phyloP scores from a whole-genome alignment of 2,888 invertebrate genomes.

The Melipona bicolor region DNA sequence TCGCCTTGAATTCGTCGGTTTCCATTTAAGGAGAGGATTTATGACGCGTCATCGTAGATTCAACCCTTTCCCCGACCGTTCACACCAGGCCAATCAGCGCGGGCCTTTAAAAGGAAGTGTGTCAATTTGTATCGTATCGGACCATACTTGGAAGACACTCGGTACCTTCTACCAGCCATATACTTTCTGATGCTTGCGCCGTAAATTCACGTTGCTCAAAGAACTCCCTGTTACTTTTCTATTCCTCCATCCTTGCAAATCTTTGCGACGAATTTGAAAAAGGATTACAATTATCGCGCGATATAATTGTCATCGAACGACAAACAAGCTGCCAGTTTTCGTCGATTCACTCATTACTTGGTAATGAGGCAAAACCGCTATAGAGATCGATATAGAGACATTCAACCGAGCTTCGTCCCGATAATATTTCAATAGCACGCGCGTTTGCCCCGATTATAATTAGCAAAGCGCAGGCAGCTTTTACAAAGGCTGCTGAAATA shows the following conservation, averaged over 20 bases:
- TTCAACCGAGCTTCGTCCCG: slow-evolving; percentile 18
- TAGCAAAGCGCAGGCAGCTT: slow-evolving; percentile 22
- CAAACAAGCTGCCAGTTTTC: too few species aligned
- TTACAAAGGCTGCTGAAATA: slow-evolving; percentile 33
- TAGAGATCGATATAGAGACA: background rate
- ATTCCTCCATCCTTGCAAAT: background rate
- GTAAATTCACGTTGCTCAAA: slow-evolving; percentile 38
- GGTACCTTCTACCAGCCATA: slow-evolving; percentile 23
- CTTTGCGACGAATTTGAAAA: too few species aligned
- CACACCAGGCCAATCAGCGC: slow-evolving; percentile 49
- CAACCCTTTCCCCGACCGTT: slow-evolving; percentile 35
- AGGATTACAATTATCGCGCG: background rate
- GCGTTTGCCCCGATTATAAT: slow-evolving; percentile 27
- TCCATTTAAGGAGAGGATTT: slow-evolving; percentile 47
- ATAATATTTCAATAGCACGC: slow-evolving; percentile 28
- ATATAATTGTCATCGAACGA: background rate
- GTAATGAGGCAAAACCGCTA: slow-evolving; percentile 5
- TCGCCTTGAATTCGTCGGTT: slow-evolving; percentile 13
- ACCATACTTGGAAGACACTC: slow-evolving; percentile 57
- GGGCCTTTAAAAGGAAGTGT: slow-evolving; percentile 63
- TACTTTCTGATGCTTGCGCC: background rate
- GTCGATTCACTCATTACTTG: too few species aligned
- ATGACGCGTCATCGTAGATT: slow-evolving; percentile 43
- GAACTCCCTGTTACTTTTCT: slow-evolving; percentile 20
- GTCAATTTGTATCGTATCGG: slow-evolving; percentile 60